Evolutionary conservation across 2,888 invertebrate genomes (phyloP).

Genomic region (Xiphydria camelus): DNA sequence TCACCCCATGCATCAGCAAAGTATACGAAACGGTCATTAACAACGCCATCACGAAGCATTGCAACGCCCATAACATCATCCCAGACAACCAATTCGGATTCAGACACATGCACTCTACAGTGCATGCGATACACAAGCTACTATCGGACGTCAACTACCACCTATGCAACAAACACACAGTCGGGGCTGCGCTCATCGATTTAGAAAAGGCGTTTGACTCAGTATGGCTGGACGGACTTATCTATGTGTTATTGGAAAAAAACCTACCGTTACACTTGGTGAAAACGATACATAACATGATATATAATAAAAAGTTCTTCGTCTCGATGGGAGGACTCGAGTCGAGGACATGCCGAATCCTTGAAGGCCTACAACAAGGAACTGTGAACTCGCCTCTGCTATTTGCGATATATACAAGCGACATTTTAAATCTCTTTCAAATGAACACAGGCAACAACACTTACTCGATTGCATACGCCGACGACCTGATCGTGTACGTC

Average conservation of each 20-base stretch:
- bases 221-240: no score
- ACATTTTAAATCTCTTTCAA: slow-evolving; percentile 5
- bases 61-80: slow-evolving; percentile 15
- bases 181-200: slow-evolving; percentile 7
- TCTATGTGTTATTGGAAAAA: no score
- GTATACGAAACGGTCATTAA: no score
- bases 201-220: slow-evolving; percentile 9
- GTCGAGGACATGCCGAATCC: background rate
- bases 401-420: slow-evolving; percentile 18
- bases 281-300: no score
- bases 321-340: background rate
- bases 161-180: no score
- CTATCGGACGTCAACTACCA: no score
- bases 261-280: no score
- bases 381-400: background rate
- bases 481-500: slow-evolving; percentile 17
- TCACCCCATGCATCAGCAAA: no score
- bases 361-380: background rate
- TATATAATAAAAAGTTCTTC: background rate
- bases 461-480: slow-evolving; percentile 19
- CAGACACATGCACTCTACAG: no score
- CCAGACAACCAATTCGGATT: slow-evolving; percentile 25
- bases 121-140: slow-evolving; percentile 20
- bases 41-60: no score
- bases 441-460: slow-evolving; percentile 10